These are phyloP conservation scores for Nemapogon koenigi DNA, from an alignment of 2,888 invertebrate species.

Conservation along the genomic window DNA sequence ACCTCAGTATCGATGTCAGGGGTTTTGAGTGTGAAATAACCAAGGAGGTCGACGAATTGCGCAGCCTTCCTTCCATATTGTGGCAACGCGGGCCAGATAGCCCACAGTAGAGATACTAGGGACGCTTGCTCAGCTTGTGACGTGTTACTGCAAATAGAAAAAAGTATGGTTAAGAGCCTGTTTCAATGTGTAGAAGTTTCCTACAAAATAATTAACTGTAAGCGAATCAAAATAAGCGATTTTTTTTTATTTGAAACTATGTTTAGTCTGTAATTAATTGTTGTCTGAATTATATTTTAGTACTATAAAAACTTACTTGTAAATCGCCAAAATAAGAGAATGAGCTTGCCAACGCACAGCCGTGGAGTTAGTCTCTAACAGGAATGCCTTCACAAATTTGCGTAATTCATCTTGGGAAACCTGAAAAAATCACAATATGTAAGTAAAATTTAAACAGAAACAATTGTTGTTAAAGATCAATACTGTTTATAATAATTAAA, in stretches of 20 bases:
- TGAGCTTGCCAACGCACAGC: slow-evolving; percentile 96
- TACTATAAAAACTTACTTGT: slow-evolving; percentile 69
- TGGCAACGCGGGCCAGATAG: slow-evolving; percentile 88
- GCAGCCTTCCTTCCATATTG: slow-evolving; percentile 93
- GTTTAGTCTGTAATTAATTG: no score
- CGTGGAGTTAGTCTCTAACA: slow-evolving; percentile 92
- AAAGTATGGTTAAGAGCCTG: neutral
- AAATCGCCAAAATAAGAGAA: slow-evolving; percentile 81
- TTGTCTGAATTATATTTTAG: no score
- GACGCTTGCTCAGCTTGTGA: slow-evolving; percentile 77
- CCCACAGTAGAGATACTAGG: slow-evolving; percentile 86
- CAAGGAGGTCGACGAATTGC: slow-evolving; percentile 95
- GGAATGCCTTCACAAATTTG: slow-evolving; percentile 86
- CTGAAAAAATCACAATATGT: slow-evolving; percentile 20
- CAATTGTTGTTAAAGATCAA: neutral
- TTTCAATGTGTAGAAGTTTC: no score
- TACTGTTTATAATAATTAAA: no score
- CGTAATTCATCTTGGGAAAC: slow-evolving; percentile 69
- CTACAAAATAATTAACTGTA: no score
- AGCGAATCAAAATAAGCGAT: no score
- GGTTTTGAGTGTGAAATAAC: slow-evolving; percentile 91
- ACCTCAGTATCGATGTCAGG: slow-evolving; percentile 72
- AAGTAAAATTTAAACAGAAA: neutral
- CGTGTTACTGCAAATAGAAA: slow-evolving; percentile 68
- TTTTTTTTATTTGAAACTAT: no score